Percentiles rank a stretch among this genome's conserved stretches.
These are phyloP conservation scores for Lichenostomus cassidix DNA, from an alignment of 2,113 vertebrate species.

Conservation along the genomic window DNA sequence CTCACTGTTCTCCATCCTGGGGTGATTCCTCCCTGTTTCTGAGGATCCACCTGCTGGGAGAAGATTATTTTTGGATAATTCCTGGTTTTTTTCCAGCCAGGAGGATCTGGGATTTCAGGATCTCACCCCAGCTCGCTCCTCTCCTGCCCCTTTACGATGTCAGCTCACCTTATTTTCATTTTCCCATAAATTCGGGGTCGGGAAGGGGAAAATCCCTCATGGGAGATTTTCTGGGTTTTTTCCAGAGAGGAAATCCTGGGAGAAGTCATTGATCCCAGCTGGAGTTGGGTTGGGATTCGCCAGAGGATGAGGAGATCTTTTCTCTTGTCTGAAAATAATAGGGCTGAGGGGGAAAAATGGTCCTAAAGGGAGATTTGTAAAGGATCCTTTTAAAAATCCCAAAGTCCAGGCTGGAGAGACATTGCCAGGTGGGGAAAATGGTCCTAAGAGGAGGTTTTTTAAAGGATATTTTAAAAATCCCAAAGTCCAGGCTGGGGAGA, in stretches of 20 bases:
- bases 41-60: slow-evolving; percentile 36
- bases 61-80: slow-evolving; percentile 49
- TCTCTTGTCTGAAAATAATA: slow-evolving; percentile 19
- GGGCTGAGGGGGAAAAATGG: background rate
- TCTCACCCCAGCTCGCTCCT: too few species aligned
- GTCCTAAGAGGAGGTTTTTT: too few species aligned
- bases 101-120: background rate
- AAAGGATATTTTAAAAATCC: too few species aligned
- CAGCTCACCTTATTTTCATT: slow-evolving; percentile 44
- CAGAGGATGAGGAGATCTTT: background rate
- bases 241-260: slow-evolving; percentile 2
- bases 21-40: slow-evolving; percentile 7
- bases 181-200: background rate
- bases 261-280: background rate
- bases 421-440: too few species aligned
- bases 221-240: slow-evolving; percentile 5
- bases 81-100: background rate
- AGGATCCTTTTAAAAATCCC: background rate
- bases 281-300: background rate
- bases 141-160: background rate
- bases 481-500: background rate
- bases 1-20: slow-evolving; percentile 19
- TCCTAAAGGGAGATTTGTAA: background rate
- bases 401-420: background rate
- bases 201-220: background rate